Evolutionary conservation across 2,888 invertebrate species (phyloP), one percentile per base, ranked within the genome.

Genomic region (Ashinkailepas kermadecensis): DNA sequence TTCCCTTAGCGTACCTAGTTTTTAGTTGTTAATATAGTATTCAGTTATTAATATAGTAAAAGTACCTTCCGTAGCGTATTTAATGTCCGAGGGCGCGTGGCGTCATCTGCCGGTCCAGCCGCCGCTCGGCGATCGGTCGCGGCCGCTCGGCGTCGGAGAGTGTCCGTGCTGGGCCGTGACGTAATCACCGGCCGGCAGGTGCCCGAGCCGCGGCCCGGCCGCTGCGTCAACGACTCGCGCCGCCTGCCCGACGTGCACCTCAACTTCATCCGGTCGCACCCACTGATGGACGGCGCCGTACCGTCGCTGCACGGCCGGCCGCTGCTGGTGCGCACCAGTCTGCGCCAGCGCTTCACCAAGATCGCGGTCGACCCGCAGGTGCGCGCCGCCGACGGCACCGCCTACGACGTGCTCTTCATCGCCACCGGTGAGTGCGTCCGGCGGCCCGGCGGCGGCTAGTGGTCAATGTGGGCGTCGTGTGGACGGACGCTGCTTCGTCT

Each of bases 351-450:
- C n/a, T 84, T 85, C 83, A 84, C 83, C 62, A 84, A 95, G 81
- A 95, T 99, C 82, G 93, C 95, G 7, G 94, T 99, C 59, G 97
- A 98, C 89, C 92, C 95, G 81, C 97, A 97, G 90, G 94, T 97
- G 56, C 91, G 81, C 13, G 80, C 83, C 65, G 80, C 81, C n/a
- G 67, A 81, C 87, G 94, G 94, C 70, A 92, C 92, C 85, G 90
- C 91, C 85, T 96, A 95, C 88, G 98, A 99, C 88, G 93, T 99
- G 79, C 91, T 99, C 85, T 99, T 96, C 88, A 91, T 97, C 83
- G 99, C 98, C 85, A 97, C 97, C 85, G 92, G 93, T 93, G 87
- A 87, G 87, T 39, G 39, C 39, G 13, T 1, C 39, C 39, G 39
- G 39, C 39, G 39, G 39, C 39, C 39, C 39, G 39, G 39, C 39